Conservation (phyloP, 2,888 invertebrate genomes). For the Pinctada fucata region DNA sequence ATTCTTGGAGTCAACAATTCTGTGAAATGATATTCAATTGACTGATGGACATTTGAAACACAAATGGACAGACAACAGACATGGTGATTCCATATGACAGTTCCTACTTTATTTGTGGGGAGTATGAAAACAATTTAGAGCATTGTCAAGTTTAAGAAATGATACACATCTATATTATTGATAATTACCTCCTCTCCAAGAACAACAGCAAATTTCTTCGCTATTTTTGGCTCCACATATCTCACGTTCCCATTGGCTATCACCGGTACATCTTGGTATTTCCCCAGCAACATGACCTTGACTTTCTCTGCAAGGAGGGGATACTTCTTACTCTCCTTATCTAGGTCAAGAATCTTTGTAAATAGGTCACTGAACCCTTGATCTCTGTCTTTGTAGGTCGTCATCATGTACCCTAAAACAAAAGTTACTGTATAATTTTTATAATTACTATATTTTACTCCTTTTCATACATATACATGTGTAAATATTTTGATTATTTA, state of each 20-base stretch:
- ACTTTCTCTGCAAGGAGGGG: slow-evolving; percentile 53
- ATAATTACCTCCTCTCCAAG: slow-evolving; percentile 51
- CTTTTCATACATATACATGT: background rate
- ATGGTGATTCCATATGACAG: too few relatives aligned
- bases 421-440: too few relatives aligned
- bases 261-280: slow-evolving; percentile 47
- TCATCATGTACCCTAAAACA: slow-evolving; percentile 52
- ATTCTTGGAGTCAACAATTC: too few relatives aligned
- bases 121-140: too few relatives aligned
- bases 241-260: slow-evolving; percentile 56
- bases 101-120: too few relatives aligned
- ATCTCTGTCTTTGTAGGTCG: slow-evolving; percentile 48
- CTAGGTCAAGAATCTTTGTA: slow-evolving; percentile 23
- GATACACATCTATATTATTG: too few relatives aligned
- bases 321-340: background rate
- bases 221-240: slow-evolving; percentile 50
- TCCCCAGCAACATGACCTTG: slow-evolving; percentile 50
- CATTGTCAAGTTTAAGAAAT: too few relatives aligned
- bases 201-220: slow-evolving; percentile 41
- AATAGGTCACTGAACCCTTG: slow-evolving; percentile 52
- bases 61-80: too few relatives aligned
- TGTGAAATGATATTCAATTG: too few relatives aligned
- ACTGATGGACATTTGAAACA: too few relatives aligned
- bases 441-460: too few relatives aligned
- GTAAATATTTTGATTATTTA: too few relatives aligned